Percentiles rank a stretch among this genome's conserved stretches.
Evolutionary conservation across 2,113 vertebrate genomes (phyloP).

Genomic region (Menura novaehollandiae): DNA sequence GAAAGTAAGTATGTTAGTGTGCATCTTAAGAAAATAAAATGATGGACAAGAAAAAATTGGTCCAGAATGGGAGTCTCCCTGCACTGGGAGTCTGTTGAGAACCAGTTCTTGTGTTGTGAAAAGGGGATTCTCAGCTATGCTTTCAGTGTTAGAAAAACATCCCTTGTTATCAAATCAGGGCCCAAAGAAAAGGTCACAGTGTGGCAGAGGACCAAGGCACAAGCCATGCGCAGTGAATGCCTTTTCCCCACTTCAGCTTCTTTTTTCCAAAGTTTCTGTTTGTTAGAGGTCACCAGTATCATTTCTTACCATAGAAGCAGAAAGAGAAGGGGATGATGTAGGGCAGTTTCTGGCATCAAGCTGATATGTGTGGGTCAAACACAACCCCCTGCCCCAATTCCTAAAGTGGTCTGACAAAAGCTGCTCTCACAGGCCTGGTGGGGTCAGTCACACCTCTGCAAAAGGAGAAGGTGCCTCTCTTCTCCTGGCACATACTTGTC

Average conservation of each 20-base stretch:
- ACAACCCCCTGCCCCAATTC: neutral
- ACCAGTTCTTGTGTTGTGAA: neutral
- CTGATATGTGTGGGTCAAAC: neutral
- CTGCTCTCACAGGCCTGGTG: neutral
- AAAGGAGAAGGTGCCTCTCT: neutral
- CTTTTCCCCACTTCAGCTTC: neutral
- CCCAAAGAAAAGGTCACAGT: neutral
- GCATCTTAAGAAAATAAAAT: neutral
- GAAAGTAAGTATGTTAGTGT: constrained; percentile 43
- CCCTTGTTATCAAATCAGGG: neutral
- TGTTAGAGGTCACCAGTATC: neutral
- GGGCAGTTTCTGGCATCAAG: neutral
- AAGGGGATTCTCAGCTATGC: neutral
- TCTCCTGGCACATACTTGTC: neutral
- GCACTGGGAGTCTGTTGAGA: neutral
- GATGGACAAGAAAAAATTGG: neutral
- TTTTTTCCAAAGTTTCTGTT: neutral
- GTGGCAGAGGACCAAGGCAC: neutral
- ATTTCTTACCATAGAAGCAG: neutral
- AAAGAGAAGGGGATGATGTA: neutral
- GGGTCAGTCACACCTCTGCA: neutral
- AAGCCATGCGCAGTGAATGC: neutral
- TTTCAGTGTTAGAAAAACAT: neutral
- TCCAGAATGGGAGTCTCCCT: neutral
- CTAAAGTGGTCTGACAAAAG: neutral